Evolutionary conservation across 2,797 vertebrate genomes (phyloP).

Genomic region (Gephyroberyx darwinii): DNA sequence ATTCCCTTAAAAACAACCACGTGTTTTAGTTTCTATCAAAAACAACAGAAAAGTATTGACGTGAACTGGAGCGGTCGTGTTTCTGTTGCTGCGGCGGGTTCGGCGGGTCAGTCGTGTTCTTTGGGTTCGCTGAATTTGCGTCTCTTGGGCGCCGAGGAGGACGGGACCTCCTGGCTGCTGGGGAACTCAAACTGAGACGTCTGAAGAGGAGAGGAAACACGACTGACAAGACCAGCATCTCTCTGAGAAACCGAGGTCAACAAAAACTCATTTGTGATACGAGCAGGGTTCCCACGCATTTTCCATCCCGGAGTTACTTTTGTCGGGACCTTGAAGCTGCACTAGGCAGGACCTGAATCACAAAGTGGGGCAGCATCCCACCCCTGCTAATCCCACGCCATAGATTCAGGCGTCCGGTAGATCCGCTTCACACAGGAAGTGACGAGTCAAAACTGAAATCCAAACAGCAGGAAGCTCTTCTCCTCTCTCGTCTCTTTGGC

Average conservation of each 20-base stretch:
- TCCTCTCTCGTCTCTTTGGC: no score
- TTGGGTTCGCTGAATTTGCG: slow-evolving; percentile 92
- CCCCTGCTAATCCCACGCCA: no score
- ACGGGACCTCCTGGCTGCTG: slow-evolving; percentile 82
- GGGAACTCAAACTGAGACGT: slow-evolving; percentile 79
- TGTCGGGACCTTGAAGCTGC: no score
- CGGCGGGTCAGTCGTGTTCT: slow-evolving; percentile 75
- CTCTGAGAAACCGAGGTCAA: slow-evolving; percentile 28
- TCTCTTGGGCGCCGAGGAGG: slow-evolving; percentile 72
- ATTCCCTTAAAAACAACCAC: not conserved
- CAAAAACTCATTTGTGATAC: slow-evolving; percentile 42
- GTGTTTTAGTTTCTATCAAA: no score
- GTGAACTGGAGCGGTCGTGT: not conserved
- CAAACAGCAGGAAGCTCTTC: no score
- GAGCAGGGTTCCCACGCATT: slow-evolving; percentile 36
- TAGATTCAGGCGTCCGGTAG: no score
- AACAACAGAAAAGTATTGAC: not conserved
- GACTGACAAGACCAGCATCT: slow-evolving; percentile 33
- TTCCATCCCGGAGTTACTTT: slow-evolving; percentile 19
- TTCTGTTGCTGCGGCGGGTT: not conserved
- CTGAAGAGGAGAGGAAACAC: slow-evolving; percentile 71
- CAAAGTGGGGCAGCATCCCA: no score
- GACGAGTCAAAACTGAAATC: no score
- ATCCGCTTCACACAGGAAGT: no score
- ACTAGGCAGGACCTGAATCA: no score